Evolutionary conservation across 2,113 vertebrate genomes (phyloP).

Genomic region (Peromyscus maniculatus): DNA sequence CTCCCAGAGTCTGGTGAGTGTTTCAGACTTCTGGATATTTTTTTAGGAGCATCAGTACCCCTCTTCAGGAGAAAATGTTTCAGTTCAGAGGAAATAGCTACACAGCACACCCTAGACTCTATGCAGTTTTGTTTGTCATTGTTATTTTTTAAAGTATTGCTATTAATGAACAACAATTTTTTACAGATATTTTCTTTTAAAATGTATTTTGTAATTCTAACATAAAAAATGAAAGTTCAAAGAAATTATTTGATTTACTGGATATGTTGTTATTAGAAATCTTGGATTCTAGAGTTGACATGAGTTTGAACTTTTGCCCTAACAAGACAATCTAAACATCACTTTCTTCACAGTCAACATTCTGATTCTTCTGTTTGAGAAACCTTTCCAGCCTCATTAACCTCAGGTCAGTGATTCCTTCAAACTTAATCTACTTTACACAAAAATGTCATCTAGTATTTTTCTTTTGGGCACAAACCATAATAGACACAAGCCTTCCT

Average conservation of each 20-base stretch:
- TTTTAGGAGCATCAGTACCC: neutral
- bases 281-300: neutral
- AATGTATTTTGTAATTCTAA: neutral
- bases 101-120: neutral
- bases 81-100: neutral
- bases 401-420: neutral
- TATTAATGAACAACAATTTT: neutral
- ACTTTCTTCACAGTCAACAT: neutral
- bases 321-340: neutral
- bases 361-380: neutral
- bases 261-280: neutral
- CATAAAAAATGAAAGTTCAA: neutral
- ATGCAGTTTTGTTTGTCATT: neutral
- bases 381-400: neutral
- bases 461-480: neutral
- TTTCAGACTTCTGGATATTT: neutral
- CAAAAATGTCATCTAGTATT: neutral
- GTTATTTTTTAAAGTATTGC: neutral
- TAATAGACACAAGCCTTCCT: neutral
- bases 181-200: neutral
- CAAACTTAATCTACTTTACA: neutral
- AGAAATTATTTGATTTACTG: neutral
- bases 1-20: neutral
- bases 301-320: neutral
- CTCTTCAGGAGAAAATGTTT: neutral